Evolutionary conservation across 2,113 vertebrate genomes (phyloP).

Genomic region (Indicator indicator): DNA sequence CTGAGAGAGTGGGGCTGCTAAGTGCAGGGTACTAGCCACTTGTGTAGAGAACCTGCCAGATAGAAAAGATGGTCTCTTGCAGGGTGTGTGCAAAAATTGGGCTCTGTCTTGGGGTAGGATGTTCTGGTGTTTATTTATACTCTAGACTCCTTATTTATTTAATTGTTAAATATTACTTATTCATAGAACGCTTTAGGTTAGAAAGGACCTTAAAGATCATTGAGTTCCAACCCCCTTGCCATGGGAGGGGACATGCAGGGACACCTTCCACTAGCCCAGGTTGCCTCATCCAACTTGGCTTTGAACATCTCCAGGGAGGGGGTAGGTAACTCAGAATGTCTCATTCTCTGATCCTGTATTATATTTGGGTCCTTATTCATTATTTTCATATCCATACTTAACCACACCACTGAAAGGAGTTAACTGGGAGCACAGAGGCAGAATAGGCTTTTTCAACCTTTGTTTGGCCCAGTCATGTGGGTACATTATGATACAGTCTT

Average conservation of each 20-base stretch:
- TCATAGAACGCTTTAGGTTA: too few species aligned
- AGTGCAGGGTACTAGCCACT: rapidly evolving
- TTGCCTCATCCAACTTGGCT: too few species aligned
- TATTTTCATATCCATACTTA: background rate
- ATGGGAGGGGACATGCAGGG: too few species aligned
- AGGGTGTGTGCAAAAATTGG: background rate
- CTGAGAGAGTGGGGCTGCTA: background rate
- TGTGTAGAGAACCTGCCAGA: background rate
- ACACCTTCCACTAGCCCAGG: too few species aligned
- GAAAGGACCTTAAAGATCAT: too few species aligned
- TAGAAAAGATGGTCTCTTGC: background rate
- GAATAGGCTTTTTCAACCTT: background rate
- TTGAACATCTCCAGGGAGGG: too few species aligned
- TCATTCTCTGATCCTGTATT: background rate
- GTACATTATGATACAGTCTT: background rate
- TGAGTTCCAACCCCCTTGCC: too few species aligned
- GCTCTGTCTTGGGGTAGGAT: background rate
- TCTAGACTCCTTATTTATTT: background rate
- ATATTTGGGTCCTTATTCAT: background rate
- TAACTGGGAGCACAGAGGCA: background rate
- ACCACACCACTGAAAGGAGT: background rate
- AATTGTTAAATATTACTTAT: background rate
- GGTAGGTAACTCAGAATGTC: background rate
- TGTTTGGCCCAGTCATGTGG: background rate
- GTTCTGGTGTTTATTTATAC: background rate